phyloP scores from a whole-genome alignment of 2,888 invertebrate genomes.

The Pollenia griseotomentosa region DNA sequence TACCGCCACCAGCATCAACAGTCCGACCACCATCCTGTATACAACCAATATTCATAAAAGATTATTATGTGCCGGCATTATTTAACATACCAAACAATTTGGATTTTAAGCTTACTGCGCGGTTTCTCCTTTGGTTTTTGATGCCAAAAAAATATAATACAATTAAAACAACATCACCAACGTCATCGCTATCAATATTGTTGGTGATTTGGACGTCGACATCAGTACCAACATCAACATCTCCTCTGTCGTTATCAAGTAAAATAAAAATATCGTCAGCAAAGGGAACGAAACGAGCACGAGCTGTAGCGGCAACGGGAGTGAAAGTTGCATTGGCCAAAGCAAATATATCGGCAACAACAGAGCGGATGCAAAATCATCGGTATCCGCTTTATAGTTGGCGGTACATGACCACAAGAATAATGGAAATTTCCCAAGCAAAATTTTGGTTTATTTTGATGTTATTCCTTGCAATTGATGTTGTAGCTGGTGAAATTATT shows the following conservation, averaged over 20 bases:
- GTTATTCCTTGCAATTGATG: slow-evolving; percentile 78
- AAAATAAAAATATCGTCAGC: slow-evolving; percentile 10
- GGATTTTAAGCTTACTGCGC: slow-evolving; percentile 48
- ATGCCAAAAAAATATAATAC: slow-evolving; percentile 57
- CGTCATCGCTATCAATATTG: slow-evolving; percentile 38
- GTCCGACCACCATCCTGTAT: slow-evolving; percentile 21
- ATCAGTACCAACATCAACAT: slow-evolving; percentile 26
- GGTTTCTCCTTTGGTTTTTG: slow-evolving; percentile 58
- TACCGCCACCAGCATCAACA: slow-evolving; percentile 24
- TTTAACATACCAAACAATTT: slow-evolving; percentile 53
- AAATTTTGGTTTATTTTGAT: slow-evolving; percentile 78
- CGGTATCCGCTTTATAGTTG: slow-evolving; percentile 66
- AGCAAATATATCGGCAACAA: slow-evolving; percentile 17
- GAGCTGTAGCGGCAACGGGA: not conserved
- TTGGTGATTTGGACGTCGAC: slow-evolving; percentile 10
- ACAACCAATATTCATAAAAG: slow-evolving; percentile 54
- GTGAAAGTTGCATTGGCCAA: slow-evolving; percentile 9
- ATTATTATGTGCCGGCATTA: slow-evolving; percentile 62
- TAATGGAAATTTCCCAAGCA: slow-evolving; percentile 81
- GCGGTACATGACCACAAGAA: slow-evolving; percentile 75
- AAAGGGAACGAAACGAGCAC: not conserved
- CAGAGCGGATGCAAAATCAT: slow-evolving; percentile 59
- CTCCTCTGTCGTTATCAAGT: not conserved
- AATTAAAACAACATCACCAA: slow-evolving; percentile 47
- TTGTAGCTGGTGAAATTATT: slow-evolving; percentile 81